Conservation (phyloP, 2,888 invertebrate species). For the Leptogaster cylindrica region DNA sequence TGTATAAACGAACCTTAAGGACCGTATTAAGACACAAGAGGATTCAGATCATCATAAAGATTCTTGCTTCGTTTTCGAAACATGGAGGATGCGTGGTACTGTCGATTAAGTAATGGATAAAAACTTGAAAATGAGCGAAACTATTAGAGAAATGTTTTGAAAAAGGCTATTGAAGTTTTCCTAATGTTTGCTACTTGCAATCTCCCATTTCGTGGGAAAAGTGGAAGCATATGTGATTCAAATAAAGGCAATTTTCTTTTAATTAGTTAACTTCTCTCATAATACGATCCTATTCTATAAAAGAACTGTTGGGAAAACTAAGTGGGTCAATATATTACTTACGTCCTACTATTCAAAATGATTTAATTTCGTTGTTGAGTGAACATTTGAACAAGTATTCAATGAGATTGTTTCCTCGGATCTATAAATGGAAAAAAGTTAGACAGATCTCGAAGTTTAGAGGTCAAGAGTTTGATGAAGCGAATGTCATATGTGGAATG, state of each 20-base stretch:
- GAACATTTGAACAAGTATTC: conserved; percentile 29
- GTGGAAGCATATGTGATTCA: conserved; percentile 10
- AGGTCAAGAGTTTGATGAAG: conserved; percentile 33
- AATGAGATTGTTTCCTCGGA: conserved; percentile 28
- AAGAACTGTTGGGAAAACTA: conserved; percentile 41
- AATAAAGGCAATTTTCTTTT: conserved; percentile 31
- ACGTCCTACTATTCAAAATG: conserved; percentile 35
- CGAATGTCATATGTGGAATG: conserved; percentile 26
- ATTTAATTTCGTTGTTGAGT: conserved; percentile 26
- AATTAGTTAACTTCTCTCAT: conserved; percentile 4
- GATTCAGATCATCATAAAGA: conserved; percentile 33
- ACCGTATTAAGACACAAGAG: too few relatives aligned
- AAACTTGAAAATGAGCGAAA: conserved; percentile 40
- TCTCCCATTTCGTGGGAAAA: conserved; percentile 42
- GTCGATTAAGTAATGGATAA: conserved; percentile 40
- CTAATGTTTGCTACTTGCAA: conserved; percentile 43
- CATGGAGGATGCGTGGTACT: conserved; percentile 40
- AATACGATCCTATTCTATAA: conserved; percentile 30
- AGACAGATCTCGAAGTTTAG: conserved; percentile 35
- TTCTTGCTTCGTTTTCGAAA: conserved; percentile 37
- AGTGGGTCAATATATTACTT: conserved; percentile 29
- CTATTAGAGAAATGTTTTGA: conserved; percentile 31
- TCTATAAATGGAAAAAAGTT: conserved; percentile 39
- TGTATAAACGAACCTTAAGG: too few relatives aligned
- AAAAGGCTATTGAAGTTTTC: conserved; percentile 43